A percentile compares a stretch with the other conserved stretches of the same genome.
Evolutionary conservation across 2,113 vertebrate species (phyloP).

Genomic region (Hippocampus guttulatus): DNA sequence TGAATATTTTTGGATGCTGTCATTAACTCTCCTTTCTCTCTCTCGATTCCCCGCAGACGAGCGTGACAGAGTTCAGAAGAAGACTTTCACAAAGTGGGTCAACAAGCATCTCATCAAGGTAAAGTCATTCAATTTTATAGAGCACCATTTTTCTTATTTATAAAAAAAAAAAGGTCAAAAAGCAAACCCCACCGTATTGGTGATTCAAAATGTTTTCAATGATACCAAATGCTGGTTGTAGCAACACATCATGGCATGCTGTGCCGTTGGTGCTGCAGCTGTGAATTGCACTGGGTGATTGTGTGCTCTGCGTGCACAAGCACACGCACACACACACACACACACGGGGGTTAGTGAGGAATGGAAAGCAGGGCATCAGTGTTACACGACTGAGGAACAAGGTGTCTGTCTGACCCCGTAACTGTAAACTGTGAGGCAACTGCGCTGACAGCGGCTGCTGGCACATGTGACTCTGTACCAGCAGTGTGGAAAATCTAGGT

Average conservation of each 20-base stretch:
- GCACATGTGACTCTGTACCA: conserved; percentile 19
- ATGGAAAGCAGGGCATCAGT: conserved; percentile 28
- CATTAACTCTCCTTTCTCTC: conserved; percentile 35
- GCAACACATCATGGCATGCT: not conserved
- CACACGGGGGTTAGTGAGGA: not conserved
- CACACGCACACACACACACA: conserved; percentile 1
- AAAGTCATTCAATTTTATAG: conserved; percentile 6
- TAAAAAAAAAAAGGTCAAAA: not conserved
- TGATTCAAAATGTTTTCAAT: not conserved
- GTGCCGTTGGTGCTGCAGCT: not conserved
- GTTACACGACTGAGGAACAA: conserved; percentile 42
- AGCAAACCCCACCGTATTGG: not conserved
- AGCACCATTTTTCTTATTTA: no score
- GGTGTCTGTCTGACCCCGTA: conserved; percentile 57
- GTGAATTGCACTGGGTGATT: not conserved
- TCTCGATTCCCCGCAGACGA: conserved; percentile 77
- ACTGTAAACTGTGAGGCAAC: conserved; percentile 53
- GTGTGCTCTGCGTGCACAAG: not conserved
- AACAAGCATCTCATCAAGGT: conserved; percentile 99
- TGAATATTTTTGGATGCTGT: conserved; percentile 5
- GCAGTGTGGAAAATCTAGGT: conserved; percentile 36
- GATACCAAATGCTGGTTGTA: conserved; percentile 1
- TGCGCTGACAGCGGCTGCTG: conserved; percentile 38
- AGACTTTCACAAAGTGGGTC: conserved; percentile 99
- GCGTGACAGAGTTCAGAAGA: conserved; percentile 97